phyloP scores from a whole-genome alignment of 2,113 vertebrate genomes.

The Ondatra zibethicus region DNA sequence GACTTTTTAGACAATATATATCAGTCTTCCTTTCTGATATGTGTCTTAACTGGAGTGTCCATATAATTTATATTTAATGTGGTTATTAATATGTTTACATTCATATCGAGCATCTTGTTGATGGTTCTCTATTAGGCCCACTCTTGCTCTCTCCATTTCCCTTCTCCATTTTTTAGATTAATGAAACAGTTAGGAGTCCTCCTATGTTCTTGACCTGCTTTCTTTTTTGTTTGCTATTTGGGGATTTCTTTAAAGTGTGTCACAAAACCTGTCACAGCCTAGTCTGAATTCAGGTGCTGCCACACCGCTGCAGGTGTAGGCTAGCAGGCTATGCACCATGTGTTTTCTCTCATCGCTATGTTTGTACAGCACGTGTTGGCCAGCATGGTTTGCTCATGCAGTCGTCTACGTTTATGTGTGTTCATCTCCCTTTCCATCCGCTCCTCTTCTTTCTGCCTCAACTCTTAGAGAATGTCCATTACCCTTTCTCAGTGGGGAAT shows the following conservation, averaged over 20 bases:
- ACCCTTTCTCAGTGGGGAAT: background rate
- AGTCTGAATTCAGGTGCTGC: background rate
- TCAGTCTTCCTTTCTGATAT: background rate
- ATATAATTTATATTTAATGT: background rate
- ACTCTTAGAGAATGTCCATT: background rate
- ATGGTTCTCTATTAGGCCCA: background rate
- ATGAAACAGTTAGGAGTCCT: background rate
- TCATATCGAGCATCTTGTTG: background rate
- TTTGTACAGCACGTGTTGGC: background rate
- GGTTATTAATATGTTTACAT: background rate
- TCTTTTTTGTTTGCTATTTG: background rate
- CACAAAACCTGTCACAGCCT: background rate
- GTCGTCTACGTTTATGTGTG: background rate
- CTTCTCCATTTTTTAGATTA: background rate
- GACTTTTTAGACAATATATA: background rate
- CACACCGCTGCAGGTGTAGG: background rate
- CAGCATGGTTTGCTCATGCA: background rate
- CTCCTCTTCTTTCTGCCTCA: background rate
- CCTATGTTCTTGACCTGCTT: background rate
- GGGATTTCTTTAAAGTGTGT: background rate
- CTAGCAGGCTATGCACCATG: background rate
- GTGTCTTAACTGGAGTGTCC: background rate
- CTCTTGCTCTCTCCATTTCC: background rate
- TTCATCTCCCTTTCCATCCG: background rate
- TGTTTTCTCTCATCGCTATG: background rate